Evolutionary conservation across 2,113 vertebrate species (phyloP).

Genomic region (Pimephales promelas): DNA sequence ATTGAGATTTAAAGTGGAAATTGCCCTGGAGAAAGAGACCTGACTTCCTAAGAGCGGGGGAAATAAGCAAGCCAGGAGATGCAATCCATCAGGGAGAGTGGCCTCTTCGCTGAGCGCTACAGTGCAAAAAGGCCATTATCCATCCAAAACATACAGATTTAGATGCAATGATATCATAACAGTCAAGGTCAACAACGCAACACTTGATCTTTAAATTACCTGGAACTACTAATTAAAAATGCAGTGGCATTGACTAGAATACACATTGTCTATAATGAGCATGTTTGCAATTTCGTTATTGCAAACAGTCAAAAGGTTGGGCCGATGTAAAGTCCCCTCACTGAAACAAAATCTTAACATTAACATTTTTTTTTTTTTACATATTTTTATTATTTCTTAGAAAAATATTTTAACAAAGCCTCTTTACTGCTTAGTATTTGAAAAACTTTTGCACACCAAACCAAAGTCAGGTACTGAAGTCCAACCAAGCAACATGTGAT

Average conservation of each 20-base stretch:
- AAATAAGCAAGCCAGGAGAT: constrained; percentile 40
- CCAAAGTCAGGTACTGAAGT: background rate
- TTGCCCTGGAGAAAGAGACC: constrained; percentile 33
- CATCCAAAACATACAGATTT: constrained; percentile 32
- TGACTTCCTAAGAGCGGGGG: background rate
- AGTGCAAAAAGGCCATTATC: constrained; percentile 28
- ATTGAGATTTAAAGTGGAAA: constrained; percentile 39
- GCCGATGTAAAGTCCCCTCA: background rate
- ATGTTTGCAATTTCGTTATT: background rate
- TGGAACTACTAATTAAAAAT: background rate
- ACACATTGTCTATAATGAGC: background rate
- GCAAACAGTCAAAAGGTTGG: background rate
- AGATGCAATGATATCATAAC: constrained; percentile 21
- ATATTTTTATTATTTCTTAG: background rate
- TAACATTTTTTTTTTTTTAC: background rate
- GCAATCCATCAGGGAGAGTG: constrained; percentile 39
- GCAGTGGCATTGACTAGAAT: background rate
- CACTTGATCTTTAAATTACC: no score
- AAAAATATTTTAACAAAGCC: background rate
- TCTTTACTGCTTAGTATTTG: background rate
- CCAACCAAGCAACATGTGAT: background rate
- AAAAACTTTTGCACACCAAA: background rate
- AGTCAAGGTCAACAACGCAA: background rate
- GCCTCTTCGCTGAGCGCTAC: constrained; percentile 15
- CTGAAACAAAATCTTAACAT: background rate